Base-by-base conservation (phyloP, 1,140 invertebrate species). In the Palaemon carinicauda region DNA sequence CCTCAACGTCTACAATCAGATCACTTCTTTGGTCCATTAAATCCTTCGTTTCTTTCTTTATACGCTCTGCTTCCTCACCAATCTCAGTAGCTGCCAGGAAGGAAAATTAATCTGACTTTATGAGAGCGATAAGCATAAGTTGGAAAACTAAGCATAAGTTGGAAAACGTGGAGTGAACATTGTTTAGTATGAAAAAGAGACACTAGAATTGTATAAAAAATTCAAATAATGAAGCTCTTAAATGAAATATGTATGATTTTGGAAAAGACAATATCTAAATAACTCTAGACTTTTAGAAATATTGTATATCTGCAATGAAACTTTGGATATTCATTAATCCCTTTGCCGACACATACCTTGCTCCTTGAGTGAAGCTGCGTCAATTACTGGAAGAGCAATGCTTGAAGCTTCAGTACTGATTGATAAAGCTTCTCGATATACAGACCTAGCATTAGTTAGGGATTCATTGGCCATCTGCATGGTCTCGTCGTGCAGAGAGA, bases 381-480 rank as follows among this genome's bases (percentile, higher is more conserved):
- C 94, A 7, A 97, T 93, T 7, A 93, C 91, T 0, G 97, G 97
- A 3, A 97, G 91, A 15, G 93, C 92, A 3, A 97, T 93, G 53
- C 94, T 94, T 41, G 95, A 94, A 0, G 97, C 95, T 89, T 96
- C 94, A 4, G 94, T 94, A 53, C 96, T 94, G 1, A 98, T 92
- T 69, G 94, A 93, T 41, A 98, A 91, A 0, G 97, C 96, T 87
- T 97, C 95, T 4, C 96, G 94, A 88, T 96, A 95, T 0, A 96
- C 96, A 60, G 93, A 92, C 33, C 93, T 93, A 0, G 97, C 95
- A 90, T 95, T 94, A 24, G 93, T 92, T 31, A 95, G 92, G 1
- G 96, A 95, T 73, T 95, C 94, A 86, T 94, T 93, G 2, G 96
- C 95, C 52, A 95, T 91, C 77, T 94, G 93, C 71, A 94, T 93